Evolutionary conservation across 2,888 invertebrate species (phyloP).

Genomic region (Gymnoscelis rufifasciata): DNA sequence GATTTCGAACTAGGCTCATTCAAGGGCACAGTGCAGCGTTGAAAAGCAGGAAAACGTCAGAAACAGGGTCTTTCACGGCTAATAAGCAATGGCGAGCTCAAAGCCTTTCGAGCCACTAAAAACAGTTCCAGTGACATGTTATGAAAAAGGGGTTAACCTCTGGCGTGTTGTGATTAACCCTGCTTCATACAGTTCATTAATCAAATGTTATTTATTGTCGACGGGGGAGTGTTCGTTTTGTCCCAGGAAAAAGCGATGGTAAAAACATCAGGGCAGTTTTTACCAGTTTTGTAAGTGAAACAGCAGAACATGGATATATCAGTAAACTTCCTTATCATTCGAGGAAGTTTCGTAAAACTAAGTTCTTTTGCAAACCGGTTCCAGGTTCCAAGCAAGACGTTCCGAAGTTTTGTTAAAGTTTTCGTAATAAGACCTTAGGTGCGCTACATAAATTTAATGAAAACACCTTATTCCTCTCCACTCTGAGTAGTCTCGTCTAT

Average conservation of each 20-base stretch:
- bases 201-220: constrained; percentile 67
- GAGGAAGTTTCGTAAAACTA: too few relatives aligned
- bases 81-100: constrained; percentile 1
- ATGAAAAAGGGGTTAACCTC: constrained; percentile 30
- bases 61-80: constrained; percentile 2
- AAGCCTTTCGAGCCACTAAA: constrained; percentile 16
- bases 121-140: constrained; percentile 31
- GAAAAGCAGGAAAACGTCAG: constrained; percentile 1
- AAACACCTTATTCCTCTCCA: too few relatives aligned
- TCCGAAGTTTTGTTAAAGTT: too few relatives aligned
- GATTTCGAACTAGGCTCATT: background rate
- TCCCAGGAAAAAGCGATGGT: constrained; percentile 25
- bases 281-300: constrained; percentile 19
- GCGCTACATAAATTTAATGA: too few relatives aligned
- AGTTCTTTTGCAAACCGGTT: too few relatives aligned
- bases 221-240: constrained; percentile 46
- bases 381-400: too few relatives aligned
- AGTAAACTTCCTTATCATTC: too few relatives aligned
- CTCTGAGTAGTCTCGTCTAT: too few relatives aligned
- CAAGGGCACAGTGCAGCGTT: background rate
- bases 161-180: constrained; percentile 40
- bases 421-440: too few relatives aligned
- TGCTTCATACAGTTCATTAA: constrained; percentile 60
- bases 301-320: background rate
- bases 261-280: constrained; percentile 24